Evolutionary conservation across 2,888 invertebrate species (phyloP).

Genomic region (Drosophila tripunctata): DNA sequence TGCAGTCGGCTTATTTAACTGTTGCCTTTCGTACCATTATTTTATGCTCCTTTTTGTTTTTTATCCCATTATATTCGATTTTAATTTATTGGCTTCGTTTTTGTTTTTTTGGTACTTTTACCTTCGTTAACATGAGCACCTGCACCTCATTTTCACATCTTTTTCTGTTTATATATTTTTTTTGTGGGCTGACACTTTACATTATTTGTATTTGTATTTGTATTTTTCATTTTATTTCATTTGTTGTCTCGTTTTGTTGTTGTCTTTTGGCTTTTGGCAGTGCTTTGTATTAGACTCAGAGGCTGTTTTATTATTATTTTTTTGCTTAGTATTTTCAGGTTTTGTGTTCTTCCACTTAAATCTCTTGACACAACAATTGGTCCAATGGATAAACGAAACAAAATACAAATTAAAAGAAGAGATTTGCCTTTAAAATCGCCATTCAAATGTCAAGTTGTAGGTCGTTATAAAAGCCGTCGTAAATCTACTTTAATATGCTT

Average conservation of each 20-base stretch:
- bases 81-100: slow-evolving; percentile 46
- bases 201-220: slow-evolving; percentile 42
- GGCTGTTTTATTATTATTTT: slow-evolving; percentile 17
- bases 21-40: no score
- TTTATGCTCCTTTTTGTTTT: slow-evolving; percentile 12
- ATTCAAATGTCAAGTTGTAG: slow-evolving; percentile 59
- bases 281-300: slow-evolving; percentile 21
- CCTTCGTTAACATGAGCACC: slow-evolving; percentile 7
- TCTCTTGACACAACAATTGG: slow-evolving; percentile 46
- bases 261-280: slow-evolving; percentile 36
- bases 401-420: slow-evolving; percentile 45
- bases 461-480: slow-evolving; percentile 32
- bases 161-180: slow-evolving; percentile 1
- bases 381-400: slow-evolving; percentile 45
- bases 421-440: slow-evolving; percentile 54
- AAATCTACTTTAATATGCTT: slow-evolving; percentile 24
- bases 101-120: not conserved
- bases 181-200: slow-evolving; percentile 53
- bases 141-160: slow-evolving; percentile 29
- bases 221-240: slow-evolving; percentile 33
- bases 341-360: slow-evolving; percentile 4
- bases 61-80: slow-evolving; percentile 51
- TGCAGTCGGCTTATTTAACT: no score
- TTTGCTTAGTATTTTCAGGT: no score
- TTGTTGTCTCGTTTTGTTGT: slow-evolving; percentile 30